Base-by-base conservation (phyloP, 1,140 invertebrate species). In the Monochamus saltuarius region DNA sequence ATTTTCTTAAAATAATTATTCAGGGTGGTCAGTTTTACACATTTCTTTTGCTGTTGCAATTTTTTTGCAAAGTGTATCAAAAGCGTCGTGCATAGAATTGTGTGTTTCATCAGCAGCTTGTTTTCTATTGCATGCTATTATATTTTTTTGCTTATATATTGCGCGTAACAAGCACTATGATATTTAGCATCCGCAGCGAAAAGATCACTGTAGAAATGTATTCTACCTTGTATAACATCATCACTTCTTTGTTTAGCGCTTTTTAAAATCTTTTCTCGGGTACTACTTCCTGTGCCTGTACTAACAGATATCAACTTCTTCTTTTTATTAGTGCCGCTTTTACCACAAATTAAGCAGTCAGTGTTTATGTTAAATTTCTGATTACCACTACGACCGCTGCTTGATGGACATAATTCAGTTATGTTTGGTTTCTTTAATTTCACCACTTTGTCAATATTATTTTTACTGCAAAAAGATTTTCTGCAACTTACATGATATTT, bases 161-260 rank as follows among this genome's bases (percentile, higher is more conserved):
- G 8, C 8, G 9, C 8, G n/a, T 43, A 43, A 43, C 40, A 43
- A 7, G 8, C 8, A 10, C 11, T 13, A 43, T 43, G 40, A 43
- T 43, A 43, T 43, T 43, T 43, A 7, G 40, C 40, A 43, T 43
- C 40, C 2, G 8, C 8, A n/a, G 40, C 40, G n/a, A 43, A 43
- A 14, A 14, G 17, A 43, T 43, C 40, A 9, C 7, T n/a, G 11
- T 14, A 43, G n/a, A 8, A 9, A 13, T 9, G 8, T 17, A 43
- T 10, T 14, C 11, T 13, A 14, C 2, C 8, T 11, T 11, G 2
- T 11, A 43, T n/a, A 7, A 10, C 17, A 13, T 10, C 8, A 43
- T 43, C 40, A 8, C n/a, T 7, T 43, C 13, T 9, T 8, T 17
- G 8, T 43, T 17, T 9, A n/a, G 40, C n/a, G n/a, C 8, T 11